phyloP scores from a whole-genome alignment of 2,797 vertebrate genomes.

The Sebastes steindachneri region DNA sequence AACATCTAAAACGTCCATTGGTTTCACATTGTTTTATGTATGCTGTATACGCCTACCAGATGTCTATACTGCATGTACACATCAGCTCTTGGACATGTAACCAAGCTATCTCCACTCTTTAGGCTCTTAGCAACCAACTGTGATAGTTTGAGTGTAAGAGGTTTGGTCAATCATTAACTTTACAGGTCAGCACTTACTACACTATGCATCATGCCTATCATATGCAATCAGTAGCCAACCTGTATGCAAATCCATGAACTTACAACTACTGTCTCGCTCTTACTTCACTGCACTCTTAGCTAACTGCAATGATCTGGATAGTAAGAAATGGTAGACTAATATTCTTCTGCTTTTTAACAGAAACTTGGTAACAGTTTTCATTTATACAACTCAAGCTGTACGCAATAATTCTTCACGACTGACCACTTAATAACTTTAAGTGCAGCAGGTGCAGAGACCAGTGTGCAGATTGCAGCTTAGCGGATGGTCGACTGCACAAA shows the following conservation, averaged over 20 bases:
- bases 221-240: slow-evolving; percentile 26
- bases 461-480: slow-evolving; percentile 28
- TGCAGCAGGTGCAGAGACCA: slow-evolving; percentile 56
- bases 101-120: slow-evolving; percentile 44
- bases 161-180: slow-evolving; percentile 82
- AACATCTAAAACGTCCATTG: not conserved
- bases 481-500: slow-evolving; percentile 23
- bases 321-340: not conserved
- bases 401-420: slow-evolving; percentile 20
- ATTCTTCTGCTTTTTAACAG: not conserved
- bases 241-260: slow-evolving; percentile 46
- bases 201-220: slow-evolving; percentile 27
- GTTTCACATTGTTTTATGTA: not conserved
- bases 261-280: not conserved
- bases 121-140: slow-evolving; percentile 79
- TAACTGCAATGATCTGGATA: not conserved
- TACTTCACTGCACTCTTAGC: not conserved
- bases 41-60: not conserved
- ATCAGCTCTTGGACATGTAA: slow-evolving; percentile 41
- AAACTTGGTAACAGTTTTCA: not conserved
- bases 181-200: slow-evolving; percentile 52
- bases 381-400: slow-evolving; percentile 7
- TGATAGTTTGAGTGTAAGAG: slow-evolving; percentile 54
- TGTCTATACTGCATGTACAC: slow-evolving; percentile 15
- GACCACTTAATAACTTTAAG: slow-evolving; percentile 43